Conservation (phyloP, 2,113 vertebrate genomes). For the Quiscalus mexicanus region DNA sequence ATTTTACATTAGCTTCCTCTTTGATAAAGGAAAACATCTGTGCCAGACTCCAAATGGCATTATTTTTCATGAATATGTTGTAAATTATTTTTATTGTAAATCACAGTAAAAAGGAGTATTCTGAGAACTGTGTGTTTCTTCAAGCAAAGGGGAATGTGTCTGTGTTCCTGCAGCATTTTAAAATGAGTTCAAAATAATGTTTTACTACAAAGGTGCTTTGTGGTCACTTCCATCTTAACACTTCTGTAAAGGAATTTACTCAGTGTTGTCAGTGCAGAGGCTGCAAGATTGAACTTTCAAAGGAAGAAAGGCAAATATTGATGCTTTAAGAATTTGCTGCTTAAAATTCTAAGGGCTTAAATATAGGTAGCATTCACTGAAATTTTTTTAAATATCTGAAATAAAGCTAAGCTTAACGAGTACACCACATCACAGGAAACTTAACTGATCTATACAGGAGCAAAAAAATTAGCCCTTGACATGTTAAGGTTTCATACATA, state of each 20-base stretch:
- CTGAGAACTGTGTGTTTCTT: slow-evolving; percentile 16
- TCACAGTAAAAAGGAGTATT: slow-evolving; percentile 51
- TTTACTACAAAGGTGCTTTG: neutral
- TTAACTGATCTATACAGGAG: neutral
- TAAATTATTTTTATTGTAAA: slow-evolving; percentile 73
- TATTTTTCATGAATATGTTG: slow-evolving; percentile 64
- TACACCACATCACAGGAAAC: neutral
- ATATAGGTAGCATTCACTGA: neutral
- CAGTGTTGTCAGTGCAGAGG: neutral
- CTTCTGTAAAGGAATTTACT: neutral
- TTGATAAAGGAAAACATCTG: slow-evolving; percentile 67
- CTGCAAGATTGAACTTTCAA: neutral
- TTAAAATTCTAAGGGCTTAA: neutral
- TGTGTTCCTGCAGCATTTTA: neutral
- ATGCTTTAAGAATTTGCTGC: neutral
- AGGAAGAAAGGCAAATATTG: neutral
- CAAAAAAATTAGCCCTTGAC: neutral
- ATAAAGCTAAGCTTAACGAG: neutral
- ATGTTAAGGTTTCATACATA: neutral
- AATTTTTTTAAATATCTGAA: neutral
- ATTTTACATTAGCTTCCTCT: slow-evolving; percentile 54
- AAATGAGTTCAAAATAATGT: neutral
- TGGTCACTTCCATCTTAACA: neutral
- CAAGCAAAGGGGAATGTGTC: neutral
- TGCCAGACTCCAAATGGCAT: slow-evolving; percentile 53